phyloP scores from a whole-genome alignment of 64 coral and sea anemone genomes.

The Montipora efflorescens region DNA sequence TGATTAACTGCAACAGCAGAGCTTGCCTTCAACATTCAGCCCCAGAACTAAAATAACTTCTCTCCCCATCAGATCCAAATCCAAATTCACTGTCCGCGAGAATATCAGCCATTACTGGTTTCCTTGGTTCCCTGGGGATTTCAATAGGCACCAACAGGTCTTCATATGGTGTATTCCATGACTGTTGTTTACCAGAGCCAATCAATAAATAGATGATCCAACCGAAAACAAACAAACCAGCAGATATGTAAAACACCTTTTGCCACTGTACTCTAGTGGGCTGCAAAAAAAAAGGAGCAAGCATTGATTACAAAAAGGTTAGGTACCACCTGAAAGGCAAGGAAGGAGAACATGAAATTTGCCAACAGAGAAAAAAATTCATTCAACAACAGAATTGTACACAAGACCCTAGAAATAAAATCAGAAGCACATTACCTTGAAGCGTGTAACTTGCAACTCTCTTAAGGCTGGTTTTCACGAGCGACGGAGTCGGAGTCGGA shows the following conservation, averaged over 20 bases:
- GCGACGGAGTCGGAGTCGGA: too few species aligned
- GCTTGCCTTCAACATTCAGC: background rate
- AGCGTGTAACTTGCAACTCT: too few species aligned
- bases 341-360: too few species aligned
- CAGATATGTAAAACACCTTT: conserved; percentile 90
- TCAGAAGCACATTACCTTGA: too few species aligned
- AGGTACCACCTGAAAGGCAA: too few species aligned
- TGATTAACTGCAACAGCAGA: too few species aligned
- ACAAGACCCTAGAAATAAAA: too few species aligned
- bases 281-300: conserved; percentile 45
- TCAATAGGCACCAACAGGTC: conserved; percentile 55
- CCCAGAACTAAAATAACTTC: background rate
- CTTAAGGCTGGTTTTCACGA: too few species aligned
- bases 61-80: background rate
- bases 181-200: conserved; percentile 69
- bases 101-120: conserved; percentile 34
- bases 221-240: conserved; percentile 76
- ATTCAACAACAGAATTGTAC: too few species aligned
- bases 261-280: conserved; percentile 88
- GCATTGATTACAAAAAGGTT: too few species aligned
- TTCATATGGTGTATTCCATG: conserved; percentile 80
- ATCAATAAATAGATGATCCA: conserved; percentile 50
- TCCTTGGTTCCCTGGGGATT: conserved; percentile 71
- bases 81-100: background rate
- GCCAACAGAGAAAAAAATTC: too few species aligned